Conservation (phyloP, 2,113 vertebrate genomes). For the Pantherophis guttatus region DNA sequence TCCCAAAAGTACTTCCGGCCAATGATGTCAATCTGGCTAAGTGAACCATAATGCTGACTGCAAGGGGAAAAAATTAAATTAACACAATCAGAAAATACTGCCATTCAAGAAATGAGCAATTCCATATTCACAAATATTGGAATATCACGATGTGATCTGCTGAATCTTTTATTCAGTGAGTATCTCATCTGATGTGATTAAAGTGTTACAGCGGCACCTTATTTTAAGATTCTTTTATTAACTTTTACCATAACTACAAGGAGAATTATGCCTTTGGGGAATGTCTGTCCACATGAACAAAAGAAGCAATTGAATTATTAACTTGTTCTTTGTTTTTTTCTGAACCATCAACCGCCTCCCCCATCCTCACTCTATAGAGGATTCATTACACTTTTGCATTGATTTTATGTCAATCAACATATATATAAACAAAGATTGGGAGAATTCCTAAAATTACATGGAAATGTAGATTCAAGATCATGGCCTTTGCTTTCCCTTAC, state of each 20-base stretch:
- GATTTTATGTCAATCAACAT: no score
- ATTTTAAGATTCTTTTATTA: conserved; percentile 52
- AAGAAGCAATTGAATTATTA: not conserved
- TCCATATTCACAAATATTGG: conserved; percentile 30
- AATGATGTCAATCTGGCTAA: not conserved
- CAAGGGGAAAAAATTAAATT: not conserved
- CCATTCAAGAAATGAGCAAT: conserved; percentile 1
- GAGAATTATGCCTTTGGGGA: not conserved
- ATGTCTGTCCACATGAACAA: not conserved
- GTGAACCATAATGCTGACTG: not conserved
- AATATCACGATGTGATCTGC: conserved; percentile 32
- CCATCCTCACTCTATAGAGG: not conserved
- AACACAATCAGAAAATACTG: not conserved
- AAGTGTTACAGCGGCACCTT: conserved; percentile 28
- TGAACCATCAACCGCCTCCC: not conserved
- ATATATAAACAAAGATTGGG: not conserved
- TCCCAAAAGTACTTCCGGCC: not conserved
- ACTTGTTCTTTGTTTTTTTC: conserved; percentile 9
- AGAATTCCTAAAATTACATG: not conserved
- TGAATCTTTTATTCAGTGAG: conserved; percentile 49
- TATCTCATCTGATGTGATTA: conserved; percentile 36
- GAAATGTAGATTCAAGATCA: not conserved
- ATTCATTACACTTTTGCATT: not conserved
- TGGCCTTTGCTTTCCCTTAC: not conserved
- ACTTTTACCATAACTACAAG: conserved; percentile 27